These are phyloP conservation scores for Ferdinandea cuprea DNA, from an alignment of 2,888 invertebrate genomes.

Conservation along the genomic window DNA sequence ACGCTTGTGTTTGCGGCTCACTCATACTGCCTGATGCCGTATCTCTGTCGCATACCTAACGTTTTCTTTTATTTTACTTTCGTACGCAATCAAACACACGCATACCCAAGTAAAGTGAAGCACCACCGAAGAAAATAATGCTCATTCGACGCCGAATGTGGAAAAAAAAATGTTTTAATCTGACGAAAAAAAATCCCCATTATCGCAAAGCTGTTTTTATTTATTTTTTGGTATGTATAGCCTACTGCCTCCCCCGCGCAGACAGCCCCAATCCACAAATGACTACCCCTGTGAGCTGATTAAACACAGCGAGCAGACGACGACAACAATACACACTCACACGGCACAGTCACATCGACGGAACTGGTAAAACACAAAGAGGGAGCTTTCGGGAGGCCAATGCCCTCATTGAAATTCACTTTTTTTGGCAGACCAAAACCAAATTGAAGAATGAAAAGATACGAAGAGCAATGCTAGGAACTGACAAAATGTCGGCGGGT, in stretches of 20 bases:
- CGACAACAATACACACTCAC: slow-evolving; percentile 24
- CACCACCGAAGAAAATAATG: slow-evolving; percentile 8
- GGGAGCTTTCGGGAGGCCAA: slow-evolving; percentile 64
- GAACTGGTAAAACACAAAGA: slow-evolving; percentile 34
- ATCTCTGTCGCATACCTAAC: neutral
- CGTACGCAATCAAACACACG: slow-evolving; percentile 39
- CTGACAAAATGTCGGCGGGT: neutral
- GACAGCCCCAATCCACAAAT: slow-evolving; percentile 41
- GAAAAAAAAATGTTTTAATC: neutral
- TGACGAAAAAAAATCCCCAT: slow-evolving; percentile 23
- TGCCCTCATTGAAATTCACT: slow-evolving; percentile 62
- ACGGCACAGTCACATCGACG: slow-evolving; percentile 5
- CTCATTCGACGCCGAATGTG: slow-evolving; percentile 1
- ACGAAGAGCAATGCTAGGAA: neutral
- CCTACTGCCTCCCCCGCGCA: slow-evolving; percentile 16
- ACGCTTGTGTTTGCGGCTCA: slow-evolving; percentile 42
- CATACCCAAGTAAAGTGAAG: slow-evolving; percentile 17
- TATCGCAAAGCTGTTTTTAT: slow-evolving; percentile 1
- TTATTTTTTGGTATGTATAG: slow-evolving; percentile 28
- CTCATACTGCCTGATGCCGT: slow-evolving; percentile 26
- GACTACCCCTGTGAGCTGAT: slow-evolving; percentile 62
- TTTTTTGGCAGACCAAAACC: slow-evolving; percentile 49
- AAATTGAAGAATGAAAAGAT: slow-evolving; percentile 34
- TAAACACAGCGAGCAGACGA: slow-evolving; percentile 39
- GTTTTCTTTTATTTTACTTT: slow-evolving; percentile 6